A percentile compares a stretch with the other conserved stretches of the same genome.
These are phyloP conservation scores for Lepidurus couesii DNA, from an alignment of 1,140 invertebrate species.

Conservation along the genomic window DNA sequence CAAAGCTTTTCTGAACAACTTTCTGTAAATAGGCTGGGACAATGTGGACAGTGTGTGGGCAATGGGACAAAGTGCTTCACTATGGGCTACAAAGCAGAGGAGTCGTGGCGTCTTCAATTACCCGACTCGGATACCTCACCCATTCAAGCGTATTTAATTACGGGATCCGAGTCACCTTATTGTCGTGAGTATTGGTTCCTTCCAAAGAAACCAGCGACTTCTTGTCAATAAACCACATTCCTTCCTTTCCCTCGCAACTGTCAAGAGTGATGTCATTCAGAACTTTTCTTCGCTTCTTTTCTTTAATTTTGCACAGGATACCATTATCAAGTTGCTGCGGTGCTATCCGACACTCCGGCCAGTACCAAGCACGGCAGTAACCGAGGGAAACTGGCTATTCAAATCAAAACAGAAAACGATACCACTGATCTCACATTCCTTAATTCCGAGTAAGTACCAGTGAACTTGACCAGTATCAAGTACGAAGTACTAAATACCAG, in stretches of 20 bases:
- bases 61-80: slow-evolving; percentile 54
- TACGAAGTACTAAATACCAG: too few species aligned
- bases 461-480: too few species aligned
- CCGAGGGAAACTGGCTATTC: slow-evolving; percentile 62
- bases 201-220: neutral
- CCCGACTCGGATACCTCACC: slow-evolving; percentile 43
- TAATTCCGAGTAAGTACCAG: slow-evolving; percentile 40
- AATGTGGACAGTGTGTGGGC: slow-evolving; percentile 51
- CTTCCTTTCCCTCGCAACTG: neutral
- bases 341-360: slow-evolving; percentile 63
- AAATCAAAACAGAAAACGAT: slow-evolving; percentile 56
- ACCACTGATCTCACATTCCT: slow-evolving; percentile 43
- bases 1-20: too few species aligned
- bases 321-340: slow-evolving; percentile 67
- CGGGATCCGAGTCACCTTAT: slow-evolving; percentile 58
- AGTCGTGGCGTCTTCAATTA: slow-evolving; percentile 34
- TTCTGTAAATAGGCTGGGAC: slow-evolving; percentile 50
- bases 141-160: slow-evolving; percentile 63
- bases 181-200: slow-evolving; percentile 61
- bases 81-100: slow-evolving; percentile 31
- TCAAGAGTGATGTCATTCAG: neutral
- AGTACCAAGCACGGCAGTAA: slow-evolving; percentile 69
- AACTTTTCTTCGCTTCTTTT: slow-evolving; percentile 32
- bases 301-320: slow-evolving; percentile 52
- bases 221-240: slow-evolving; percentile 23